Evolutionary conservation across 1,140 invertebrate species (phyloP), one percentile per base, ranked within the genome.

Genomic region (Lucilia cuprina): DNA sequence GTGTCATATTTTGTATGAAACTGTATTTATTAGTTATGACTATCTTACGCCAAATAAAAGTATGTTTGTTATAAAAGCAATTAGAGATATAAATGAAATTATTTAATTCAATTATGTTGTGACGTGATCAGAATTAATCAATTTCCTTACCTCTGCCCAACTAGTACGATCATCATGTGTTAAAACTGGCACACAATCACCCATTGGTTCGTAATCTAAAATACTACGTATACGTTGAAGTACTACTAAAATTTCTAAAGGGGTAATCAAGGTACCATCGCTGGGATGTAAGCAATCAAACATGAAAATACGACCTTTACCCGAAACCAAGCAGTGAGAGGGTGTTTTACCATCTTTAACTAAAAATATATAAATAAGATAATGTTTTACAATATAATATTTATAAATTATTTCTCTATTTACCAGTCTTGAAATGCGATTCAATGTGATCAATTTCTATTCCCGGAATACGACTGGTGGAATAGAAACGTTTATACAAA

Each of bases 401-500:
- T 19, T 65, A 65, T 12, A 65, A 19, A 19, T 10, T 25, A 83
- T 13, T 34, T 41, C 5, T 41, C 0, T 10, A 77, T 10, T 82
- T 85, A 84, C 88, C 87, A 74, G 90, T 88, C 1, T 86, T 90
- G 65, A 92, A 92, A 75, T 91, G 87, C 30, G 84, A 88, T 50
- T 91, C 87, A 47, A 92, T 87, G 21, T 87, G 91, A 92, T 94
- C 94, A 85, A 92, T 92, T 86, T 94, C 93, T 77, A 93, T 88
- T n/a, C 95, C 95, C 7, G 95, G 95, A 70, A 95, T 90, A 25
- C 95, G 91, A 13, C 93, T 93, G 5, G 94, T 95, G 84, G 95
- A 95, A 88, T 94, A 96, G 74, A 94, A 92, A 21, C 93, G 88
- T 86, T 94, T 94, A 88, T 94, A 96, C 86, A 96, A 93, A 0